Evolutionary conservation across 1,140 invertebrate genomes (phyloP).

Genomic region (Phymorhynchus buccinoides): DNA sequence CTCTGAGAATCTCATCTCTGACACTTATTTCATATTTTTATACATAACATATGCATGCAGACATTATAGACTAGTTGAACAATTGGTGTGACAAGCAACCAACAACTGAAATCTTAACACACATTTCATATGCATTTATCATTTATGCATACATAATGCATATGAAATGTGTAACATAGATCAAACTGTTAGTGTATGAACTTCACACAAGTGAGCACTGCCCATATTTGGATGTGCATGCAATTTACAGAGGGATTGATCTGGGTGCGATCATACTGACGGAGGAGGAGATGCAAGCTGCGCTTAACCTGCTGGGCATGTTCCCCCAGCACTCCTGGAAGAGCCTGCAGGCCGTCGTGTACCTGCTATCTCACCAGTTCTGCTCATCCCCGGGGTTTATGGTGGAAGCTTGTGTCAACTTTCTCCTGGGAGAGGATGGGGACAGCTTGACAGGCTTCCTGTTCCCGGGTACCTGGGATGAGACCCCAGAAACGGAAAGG

Average conservation of each 20-base stretch:
- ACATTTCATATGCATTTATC: too few species aligned
- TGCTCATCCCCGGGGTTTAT: neutral
- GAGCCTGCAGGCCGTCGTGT: slow-evolving; percentile 15
- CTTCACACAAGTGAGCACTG: too few species aligned
- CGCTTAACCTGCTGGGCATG: neutral
- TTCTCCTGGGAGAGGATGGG: slow-evolving; percentile 23
- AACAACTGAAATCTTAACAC: too few species aligned
- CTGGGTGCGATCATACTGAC: neutral
- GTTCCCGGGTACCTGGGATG: neutral
- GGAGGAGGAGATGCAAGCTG: neutral
- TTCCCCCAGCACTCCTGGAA: neutral
- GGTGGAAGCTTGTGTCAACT: neutral
- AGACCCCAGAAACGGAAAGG: neutral
- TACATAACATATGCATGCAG: too few species aligned
- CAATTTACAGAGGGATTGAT: neutral
- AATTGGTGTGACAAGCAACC: too few species aligned
- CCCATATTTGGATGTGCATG: too few species aligned
- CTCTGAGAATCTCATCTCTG: too few species aligned
- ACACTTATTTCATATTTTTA: too few species aligned
- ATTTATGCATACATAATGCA: too few species aligned
- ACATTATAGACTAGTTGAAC: too few species aligned
- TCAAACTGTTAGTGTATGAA: too few species aligned
- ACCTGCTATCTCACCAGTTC: neutral
- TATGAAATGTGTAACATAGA: too few species aligned
- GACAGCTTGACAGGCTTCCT: neutral